phyloP scores from a whole-genome alignment of 2,113 vertebrate genomes.

The Oreochromis niloticus region DNA sequence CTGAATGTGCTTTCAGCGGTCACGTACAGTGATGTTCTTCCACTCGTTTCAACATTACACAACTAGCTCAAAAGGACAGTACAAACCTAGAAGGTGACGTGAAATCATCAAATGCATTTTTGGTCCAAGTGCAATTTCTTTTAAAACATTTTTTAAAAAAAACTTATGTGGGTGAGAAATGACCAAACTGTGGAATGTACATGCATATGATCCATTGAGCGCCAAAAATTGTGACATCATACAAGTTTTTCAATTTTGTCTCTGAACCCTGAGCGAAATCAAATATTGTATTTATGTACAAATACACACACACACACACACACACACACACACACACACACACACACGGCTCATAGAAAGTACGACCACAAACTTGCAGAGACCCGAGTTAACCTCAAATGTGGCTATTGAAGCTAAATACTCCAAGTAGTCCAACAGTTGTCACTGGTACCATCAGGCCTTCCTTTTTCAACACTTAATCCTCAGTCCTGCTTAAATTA shows the following conservation, averaged over 20 bases:
- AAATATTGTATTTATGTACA: conserved; percentile 37
- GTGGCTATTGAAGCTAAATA: neutral
- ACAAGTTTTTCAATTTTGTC: conserved; percentile 53
- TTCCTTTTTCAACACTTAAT: conserved; percentile 1
- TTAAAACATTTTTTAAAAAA: neutral
- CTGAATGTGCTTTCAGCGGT: conserved; percentile 25
- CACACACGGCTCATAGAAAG: conserved; percentile 29
- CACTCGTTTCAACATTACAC: conserved; percentile 1
- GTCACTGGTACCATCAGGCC: conserved; percentile 51
- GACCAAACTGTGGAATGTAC: neutral
- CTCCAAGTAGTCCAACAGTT: conserved; percentile 8
- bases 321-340: neutral
- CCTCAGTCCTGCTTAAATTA: conserved; percentile 28
- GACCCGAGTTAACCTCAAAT: conserved; percentile 55
- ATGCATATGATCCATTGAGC: conserved; percentile 35
- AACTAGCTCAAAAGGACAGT: conserved; percentile 8
- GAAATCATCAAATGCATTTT: conserved; percentile 36
- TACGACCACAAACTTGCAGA: conserved; percentile 2
- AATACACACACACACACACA: neutral
- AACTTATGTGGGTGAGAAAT: neutral
- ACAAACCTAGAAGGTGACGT: neutral
- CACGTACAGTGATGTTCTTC: neutral
- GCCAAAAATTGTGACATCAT: conserved; percentile 67
- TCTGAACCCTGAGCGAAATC: conserved; percentile 73
- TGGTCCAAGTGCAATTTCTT: conserved; percentile 56